Base-by-base conservation (phyloP, 92 coral and sea anemone species). In the Pocillopora grandis region DNA sequence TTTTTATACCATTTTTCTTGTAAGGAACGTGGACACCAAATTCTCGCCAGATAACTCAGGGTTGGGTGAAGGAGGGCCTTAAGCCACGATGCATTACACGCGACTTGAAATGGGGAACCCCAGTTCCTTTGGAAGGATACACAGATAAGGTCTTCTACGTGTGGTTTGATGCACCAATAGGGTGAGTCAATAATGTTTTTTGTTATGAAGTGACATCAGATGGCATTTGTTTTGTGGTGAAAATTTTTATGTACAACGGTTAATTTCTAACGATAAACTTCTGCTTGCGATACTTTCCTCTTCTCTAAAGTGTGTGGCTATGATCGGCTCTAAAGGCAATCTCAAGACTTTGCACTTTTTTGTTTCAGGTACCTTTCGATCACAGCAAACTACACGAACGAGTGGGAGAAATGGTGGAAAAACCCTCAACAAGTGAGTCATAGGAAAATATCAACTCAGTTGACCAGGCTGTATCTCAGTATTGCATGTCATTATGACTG, bases 71-170 rank as follows among this genome's bases (percentile, higher is more conserved):
- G 63, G 99, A 96, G 66, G 99, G 99, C 23, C 89, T 96, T 20
- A 96, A 83, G 81, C 99, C 99, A 20, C 94, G 99, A 13, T 96
- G 99, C 52, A 96, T 96, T 96, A 96, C 99, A 52, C 94, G 99
- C 87, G 99, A 96, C 82, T 92, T 96, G n/a, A 96, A 96, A 84
- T 96, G 99, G 99, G 99, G 99, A 71, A 96, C 99, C 48, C 99
- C 99, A 66, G 99, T 96, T 31, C 99, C 99, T 75, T 88, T 96
- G 37, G 99, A 96, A 62, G 99, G 99, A 18, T 96, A 92, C 94
- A 96, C 99, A 62, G 99, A 96, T 76, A 96, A 96, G 84, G 99
- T 96, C 78, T 96, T 96, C 64, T 96, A 96, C 80, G 99, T 96
- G 48, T 96, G 99, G 99, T 96, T 96, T 62, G 99, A 96, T 77